Conservation (phyloP, 2,797 vertebrate species). For the Enteromius treurensis region DNA sequence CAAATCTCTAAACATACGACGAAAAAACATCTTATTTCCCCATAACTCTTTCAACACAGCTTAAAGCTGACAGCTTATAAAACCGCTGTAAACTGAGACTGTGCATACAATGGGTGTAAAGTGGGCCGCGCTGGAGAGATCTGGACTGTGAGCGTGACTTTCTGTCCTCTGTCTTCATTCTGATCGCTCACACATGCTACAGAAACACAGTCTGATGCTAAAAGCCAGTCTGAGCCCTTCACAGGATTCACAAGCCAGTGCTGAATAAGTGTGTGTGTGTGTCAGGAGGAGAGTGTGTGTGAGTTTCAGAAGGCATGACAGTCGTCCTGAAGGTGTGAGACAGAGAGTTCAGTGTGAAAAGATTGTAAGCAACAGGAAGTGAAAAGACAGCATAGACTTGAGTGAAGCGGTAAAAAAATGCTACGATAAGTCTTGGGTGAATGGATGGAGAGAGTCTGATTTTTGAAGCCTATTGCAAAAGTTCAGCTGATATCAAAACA, state of each 20-base stretch:
- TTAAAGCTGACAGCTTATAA: not conserved
- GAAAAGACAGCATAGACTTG: not conserved
- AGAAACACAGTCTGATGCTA: slow-evolving; percentile 23
- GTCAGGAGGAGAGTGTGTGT: slow-evolving; percentile 4
- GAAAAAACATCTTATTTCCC: slow-evolving; percentile 5
- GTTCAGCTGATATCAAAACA: not conserved
- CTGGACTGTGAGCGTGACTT: not conserved
- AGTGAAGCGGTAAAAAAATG: not conserved
- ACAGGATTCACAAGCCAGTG: slow-evolving; percentile 25
- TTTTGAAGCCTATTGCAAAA: not conserved
- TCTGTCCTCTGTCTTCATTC: slow-evolving; percentile 6
- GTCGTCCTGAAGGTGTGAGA: not conserved
- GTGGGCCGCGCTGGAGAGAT: not conserved
- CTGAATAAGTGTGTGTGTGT: not conserved
- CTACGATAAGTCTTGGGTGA: not conserved
- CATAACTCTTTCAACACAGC: not conserved
- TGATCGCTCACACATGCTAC: not conserved
- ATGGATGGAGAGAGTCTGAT: not conserved
- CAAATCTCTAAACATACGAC: not conserved
- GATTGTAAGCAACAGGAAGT: not conserved
- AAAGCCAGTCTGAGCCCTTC: slow-evolving; percentile 27
- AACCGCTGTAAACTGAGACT: slow-evolving; percentile 17
- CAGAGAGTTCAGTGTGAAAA: slow-evolving; percentile 1
- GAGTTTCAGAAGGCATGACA: not conserved
- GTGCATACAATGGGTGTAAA: slow-evolving; percentile 27